These are phyloP conservation scores for Pherbina coryleti DNA, from an alignment of 2,888 invertebrate species.

Conservation along the genomic window DNA sequence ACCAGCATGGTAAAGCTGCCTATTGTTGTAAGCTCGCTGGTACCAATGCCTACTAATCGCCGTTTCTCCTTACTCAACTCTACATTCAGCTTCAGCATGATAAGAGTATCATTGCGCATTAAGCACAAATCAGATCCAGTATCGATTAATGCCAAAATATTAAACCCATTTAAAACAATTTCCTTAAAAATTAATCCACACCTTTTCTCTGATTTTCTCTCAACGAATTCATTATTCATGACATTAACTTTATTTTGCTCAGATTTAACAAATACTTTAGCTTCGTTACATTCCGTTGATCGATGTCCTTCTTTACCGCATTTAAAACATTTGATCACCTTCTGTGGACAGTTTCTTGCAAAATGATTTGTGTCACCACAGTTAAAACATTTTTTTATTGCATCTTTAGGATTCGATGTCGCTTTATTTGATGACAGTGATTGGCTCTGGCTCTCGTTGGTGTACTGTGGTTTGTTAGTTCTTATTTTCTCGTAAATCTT, in stretches of 20 bases:
- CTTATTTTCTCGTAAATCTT: too few species aligned
- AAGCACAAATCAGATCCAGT: conserved; percentile 34
- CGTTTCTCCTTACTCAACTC: conserved; percentile 29
- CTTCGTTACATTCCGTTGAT: neutral
- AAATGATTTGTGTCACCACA: too few species aligned
- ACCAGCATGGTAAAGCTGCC: conserved; percentile 20
- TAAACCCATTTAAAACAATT: neutral
- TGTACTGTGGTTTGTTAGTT: too few species aligned
- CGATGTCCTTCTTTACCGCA: conserved; percentile 7
- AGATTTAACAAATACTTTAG: neutral
- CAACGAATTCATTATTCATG: neutral
- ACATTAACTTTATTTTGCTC: conserved; percentile 1
- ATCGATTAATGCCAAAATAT: conserved; percentile 22
- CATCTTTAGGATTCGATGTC: too few species aligned
- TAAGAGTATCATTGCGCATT: conserved; percentile 32
- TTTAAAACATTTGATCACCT: too few species aligned
- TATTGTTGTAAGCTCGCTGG: conserved; percentile 28
- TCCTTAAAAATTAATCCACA: conserved; percentile 28
- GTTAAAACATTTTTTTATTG: too few species aligned
- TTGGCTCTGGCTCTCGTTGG: too few species aligned
- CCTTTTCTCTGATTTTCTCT: neutral
- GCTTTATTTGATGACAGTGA: too few species aligned
- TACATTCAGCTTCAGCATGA: conserved; percentile 27
- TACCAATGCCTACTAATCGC: conserved; percentile 30
- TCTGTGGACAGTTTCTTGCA: too few species aligned